Evolutionary conservation across 2,113 vertebrate genomes (phyloP), one percentile per base, ranked within the genome.

Genomic region (Ictidomys tridecemlineatus): DNA sequence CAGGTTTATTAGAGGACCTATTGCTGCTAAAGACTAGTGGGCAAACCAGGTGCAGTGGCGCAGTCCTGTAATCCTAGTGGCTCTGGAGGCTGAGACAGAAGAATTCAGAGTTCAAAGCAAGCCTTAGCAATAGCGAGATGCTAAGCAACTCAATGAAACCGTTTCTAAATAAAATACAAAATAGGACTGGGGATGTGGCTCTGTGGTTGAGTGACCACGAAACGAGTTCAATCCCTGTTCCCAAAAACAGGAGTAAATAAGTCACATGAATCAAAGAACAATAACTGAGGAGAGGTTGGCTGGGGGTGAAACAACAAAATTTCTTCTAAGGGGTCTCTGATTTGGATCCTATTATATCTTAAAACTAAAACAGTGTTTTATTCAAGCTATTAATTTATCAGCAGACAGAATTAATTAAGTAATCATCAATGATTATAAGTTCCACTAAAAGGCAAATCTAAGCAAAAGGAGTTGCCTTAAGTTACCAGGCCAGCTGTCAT

Each of bases 381-480:
- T 91, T 70, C 34, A 76, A n/a, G n/a, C 69, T 82, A 61, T 76
- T 74, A 87, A 30, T 16, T 94, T 88, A 83, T 32, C n/a, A 91
- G 18, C 22, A 95, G 61, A 78, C 24, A 91, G 20, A 91, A 61
- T 48, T 30, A 88, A 22, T 34, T 78, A 37, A 93, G 24, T 63
- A 72, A 51, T 85, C 65, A 79, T 8, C 32, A 80, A 48, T 12
- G 16, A 26, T 80, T 85, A 74, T 67, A 39, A 82, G 73, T 6
- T 5, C 5, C 67, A 74, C 1, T 74, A n/a, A 65, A 17, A 34
- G 58, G 5, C 10, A 30, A 89, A 56, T 77, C 30, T 78, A 85
- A 63, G 14, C 9, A 65, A 93, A 88, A 95, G 13, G 34, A 48
- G 26, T 48, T 88, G 63, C 18, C 10, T 45, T 73, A 45, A 34